phyloP scores from a whole-genome alignment of 2,797 vertebrate species.

The Alectoris magna region DNA sequence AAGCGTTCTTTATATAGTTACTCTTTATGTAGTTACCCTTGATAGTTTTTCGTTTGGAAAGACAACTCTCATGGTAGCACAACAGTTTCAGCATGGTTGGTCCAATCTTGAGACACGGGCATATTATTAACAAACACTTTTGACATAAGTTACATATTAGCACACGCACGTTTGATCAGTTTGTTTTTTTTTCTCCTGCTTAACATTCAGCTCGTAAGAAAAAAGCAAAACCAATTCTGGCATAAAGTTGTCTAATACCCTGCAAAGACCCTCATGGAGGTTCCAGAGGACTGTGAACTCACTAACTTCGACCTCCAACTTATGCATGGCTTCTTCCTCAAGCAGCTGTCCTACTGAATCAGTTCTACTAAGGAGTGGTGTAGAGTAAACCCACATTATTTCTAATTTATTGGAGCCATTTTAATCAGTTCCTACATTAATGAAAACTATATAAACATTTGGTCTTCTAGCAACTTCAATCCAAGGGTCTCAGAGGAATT shows the following conservation, averaged over 20 bases:
- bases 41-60: background rate
- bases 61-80: background rate
- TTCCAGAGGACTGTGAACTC: too few relatives aligned
- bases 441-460: background rate
- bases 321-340: background rate
- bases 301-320: background rate
- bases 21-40: background rate
- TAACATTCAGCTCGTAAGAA: background rate
- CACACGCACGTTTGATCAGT: background rate
- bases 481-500: background rate
- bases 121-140: background rate
- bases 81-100: fast-evolving
- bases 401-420: conserved; percentile 5
- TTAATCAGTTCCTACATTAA: conserved; percentile 25
- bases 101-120: background rate
- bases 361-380: conserved; percentile 6
- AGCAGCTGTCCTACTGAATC: conserved; percentile 39
- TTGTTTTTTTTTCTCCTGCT: background rate
- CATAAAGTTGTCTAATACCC: background rate
- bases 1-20: background rate
- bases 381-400: conserved; percentile 8
- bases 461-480: background rate
- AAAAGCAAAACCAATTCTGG: fast-evolving
- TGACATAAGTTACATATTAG: background rate
- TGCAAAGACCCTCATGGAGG: background rate